Conservation (phyloP, 2,113 vertebrate species). For the Heterotis niloticus region DNA sequence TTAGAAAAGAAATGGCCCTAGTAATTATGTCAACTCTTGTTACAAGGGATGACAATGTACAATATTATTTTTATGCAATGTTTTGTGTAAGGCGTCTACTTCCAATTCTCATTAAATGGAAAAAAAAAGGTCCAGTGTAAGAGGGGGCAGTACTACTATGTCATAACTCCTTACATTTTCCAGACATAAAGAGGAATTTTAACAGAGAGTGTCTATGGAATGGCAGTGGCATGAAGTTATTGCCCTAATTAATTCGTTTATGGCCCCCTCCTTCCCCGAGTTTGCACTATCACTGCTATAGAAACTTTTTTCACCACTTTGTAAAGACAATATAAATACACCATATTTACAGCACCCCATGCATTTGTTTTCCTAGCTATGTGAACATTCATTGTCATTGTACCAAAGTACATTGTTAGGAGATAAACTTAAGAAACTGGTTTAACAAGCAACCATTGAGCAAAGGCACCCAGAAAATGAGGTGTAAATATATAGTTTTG, state of each 20-base stretch:
- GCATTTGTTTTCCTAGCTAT: background rate
- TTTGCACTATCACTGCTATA: background rate
- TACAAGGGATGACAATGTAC: constrained; percentile 83
- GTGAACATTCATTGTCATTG: background rate
- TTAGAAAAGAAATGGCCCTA: constrained; percentile 95
- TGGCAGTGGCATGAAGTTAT: constrained; percentile 58
- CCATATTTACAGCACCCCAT: no score
- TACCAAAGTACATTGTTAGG: background rate
- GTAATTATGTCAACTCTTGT: constrained; percentile 94
- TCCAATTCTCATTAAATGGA: constrained; percentile 88
- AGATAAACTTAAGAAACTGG: background rate
- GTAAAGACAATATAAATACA: background rate
- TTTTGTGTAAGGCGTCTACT: constrained; percentile 82
- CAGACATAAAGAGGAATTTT: constrained; percentile 45
- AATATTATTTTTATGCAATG: constrained; percentile 97
- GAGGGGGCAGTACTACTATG: constrained; percentile 38
- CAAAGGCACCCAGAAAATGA: no score
- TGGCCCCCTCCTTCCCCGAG: background rate
- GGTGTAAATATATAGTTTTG: no score
- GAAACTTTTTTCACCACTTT: background rate
- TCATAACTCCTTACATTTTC: constrained; percentile 45
- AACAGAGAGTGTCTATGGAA: constrained; percentile 50
- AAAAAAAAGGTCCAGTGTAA: constrained; percentile 52
- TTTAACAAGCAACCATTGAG: no score
- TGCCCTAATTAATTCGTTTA: constrained; percentile 57